Conservation (phyloP, 2,888 invertebrate species). For the Diplolepis rosae region DNA sequence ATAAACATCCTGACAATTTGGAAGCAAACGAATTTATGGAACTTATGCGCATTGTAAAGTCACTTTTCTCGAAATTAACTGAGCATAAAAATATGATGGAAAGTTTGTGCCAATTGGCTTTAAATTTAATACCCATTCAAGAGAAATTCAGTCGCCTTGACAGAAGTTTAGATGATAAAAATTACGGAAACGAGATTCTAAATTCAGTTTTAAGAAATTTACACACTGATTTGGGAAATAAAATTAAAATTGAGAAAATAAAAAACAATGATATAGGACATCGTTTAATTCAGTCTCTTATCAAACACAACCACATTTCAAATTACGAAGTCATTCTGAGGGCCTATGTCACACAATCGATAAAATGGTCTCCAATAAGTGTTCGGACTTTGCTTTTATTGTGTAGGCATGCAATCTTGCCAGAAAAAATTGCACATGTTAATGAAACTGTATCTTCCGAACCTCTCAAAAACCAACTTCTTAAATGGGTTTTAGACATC, state of each 20-base stretch:
- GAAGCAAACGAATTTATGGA: slow-evolving; percentile 64
- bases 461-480: slow-evolving; percentile 57
- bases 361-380: slow-evolving; percentile 68
- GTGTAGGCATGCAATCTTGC: slow-evolving; percentile 64
- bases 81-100: slow-evolving; percentile 67
- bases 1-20: slow-evolving; percentile 72
- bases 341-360: slow-evolving; percentile 70
- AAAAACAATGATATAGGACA: slow-evolving; percentile 65
- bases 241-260: too few relatives aligned
- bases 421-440: slow-evolving; percentile 39
- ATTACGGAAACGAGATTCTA: background rate
- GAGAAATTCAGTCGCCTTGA: slow-evolving; percentile 33
- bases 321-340: slow-evolving; percentile 69
- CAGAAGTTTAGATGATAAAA: slow-evolving; percentile 65
- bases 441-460: slow-evolving; percentile 32
- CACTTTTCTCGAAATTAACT: slow-evolving; percentile 58
- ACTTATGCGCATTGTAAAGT: slow-evolving; percentile 71
- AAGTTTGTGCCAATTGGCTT: slow-evolving; percentile 68
- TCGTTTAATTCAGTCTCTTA: slow-evolving; percentile 71
- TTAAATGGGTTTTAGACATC: slow-evolving; percentile 61
- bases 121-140: slow-evolving; percentile 64
- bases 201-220: slow-evolving; percentile 70
- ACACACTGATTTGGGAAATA: too few relatives aligned
- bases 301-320: slow-evolving; percentile 63
- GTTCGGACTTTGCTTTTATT: slow-evolving; percentile 69